Base-by-base conservation (phyloP, 2,888 invertebrate genomes). In the Limenitis camilla region DNA sequence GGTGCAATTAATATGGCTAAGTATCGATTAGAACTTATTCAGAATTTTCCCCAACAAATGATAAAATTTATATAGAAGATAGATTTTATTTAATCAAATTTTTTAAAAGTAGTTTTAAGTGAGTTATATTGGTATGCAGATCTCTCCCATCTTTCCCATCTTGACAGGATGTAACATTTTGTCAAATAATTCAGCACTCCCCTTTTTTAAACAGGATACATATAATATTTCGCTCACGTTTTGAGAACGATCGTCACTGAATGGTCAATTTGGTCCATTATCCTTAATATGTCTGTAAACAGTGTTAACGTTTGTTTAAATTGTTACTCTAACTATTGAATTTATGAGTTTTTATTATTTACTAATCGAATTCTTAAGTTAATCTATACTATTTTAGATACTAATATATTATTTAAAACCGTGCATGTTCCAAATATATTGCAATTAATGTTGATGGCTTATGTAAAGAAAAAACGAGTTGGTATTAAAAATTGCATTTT, bases 121-220 rank as follows among this genome's bases (percentile, higher is more conserved):
- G n/a, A n/a, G 19, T 19, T 19, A 19, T 19, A 19, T 43, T 27
- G 8, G 8, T 2, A 29, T 36, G 8, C 29, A 38, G 6, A 11
- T 29, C 1, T 30, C 48, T 58, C 48, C 62, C 62, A 65, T 65
- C 62, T 63, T n/a, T 65, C 64, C 65, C 69, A 69, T 69, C 69
- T 66, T 61, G 55, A 58, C 78, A 77, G 82, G 83, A 82, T 76
- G 74, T 73, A 69, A 71, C 68, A 72, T 78, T 78, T 76, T 76
- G 77, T 71, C 80, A 81, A 80, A 77, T 78, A 69, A 71, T 66
- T 75, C 70, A 62, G 53, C 56, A 58, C 61, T 63, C 63, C 72
- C 78, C 79, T 74, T 72, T 74, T 77, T 75, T 72, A 61, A 63
- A 72, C 81, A 78, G 82, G 60, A 63, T 54, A 56, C 43, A 48